Percentiles rank a stretch among this genome's conserved stretches.
These are phyloP conservation scores for Scartelaos histophorus DNA, from an alignment of 2,113 vertebrate genomes.

Conservation along the genomic window DNA sequence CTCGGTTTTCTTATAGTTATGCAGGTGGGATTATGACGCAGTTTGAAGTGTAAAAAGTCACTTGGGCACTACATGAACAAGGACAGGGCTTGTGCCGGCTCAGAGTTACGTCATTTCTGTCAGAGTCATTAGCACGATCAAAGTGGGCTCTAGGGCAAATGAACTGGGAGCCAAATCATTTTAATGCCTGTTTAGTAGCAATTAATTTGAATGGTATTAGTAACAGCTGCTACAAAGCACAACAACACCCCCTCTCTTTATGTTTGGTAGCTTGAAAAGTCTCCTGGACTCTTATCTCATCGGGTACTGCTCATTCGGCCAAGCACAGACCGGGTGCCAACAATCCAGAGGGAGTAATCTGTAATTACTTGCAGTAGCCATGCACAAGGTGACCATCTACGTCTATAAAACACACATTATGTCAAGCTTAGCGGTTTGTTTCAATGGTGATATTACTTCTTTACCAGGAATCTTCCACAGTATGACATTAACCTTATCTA, in stretches of 20 bases:
- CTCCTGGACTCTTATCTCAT: conserved; percentile 56
- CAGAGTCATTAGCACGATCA: conserved; percentile 21
- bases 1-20: background rate
- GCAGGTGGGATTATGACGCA: background rate
- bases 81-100: background rate
- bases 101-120: conserved; percentile 30
- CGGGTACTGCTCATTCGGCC: conserved; percentile 46
- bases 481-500: too few relatives aligned
- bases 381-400: too few relatives aligned
- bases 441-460: too few relatives aligned
- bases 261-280: conserved; percentile 4
- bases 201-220: conserved; percentile 33
- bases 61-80: conserved; percentile 5
- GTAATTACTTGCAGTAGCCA: conserved; percentile 19
- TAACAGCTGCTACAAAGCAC: conserved; percentile 12
- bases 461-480: too few relatives aligned
- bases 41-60: conserved; percentile 5
- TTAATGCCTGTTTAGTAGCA: conserved; percentile 28
- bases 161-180: conserved; percentile 20
- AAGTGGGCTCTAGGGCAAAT: conserved; percentile 10
- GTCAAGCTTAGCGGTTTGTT: too few relatives aligned
- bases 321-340: conserved; percentile 11
- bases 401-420: too few relatives aligned
- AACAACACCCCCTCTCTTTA: background rate
- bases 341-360: conserved; percentile 26